Percentiles rank a stretch among this genome's conserved stretches.
Conservation (phyloP, 37 sponge, comb jelly and placozoan genomes). For the Corticium candelabrum region DNA sequence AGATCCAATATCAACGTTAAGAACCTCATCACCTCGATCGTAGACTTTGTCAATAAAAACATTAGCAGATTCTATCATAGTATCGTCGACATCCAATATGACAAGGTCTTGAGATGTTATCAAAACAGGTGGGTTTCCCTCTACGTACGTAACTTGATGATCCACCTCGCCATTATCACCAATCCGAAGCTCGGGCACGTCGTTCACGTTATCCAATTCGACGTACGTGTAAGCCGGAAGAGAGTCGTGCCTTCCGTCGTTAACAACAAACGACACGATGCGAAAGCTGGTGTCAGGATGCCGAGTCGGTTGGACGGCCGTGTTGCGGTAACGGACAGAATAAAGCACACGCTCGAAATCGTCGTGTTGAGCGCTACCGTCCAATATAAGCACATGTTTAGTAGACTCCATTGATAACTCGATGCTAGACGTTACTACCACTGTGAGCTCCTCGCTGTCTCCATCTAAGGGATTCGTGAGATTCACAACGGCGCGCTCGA, state of each 20-base stretch:
- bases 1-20: not conserved
- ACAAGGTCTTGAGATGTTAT: not conserved
- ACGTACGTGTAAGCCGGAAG: not conserved
- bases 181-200: not conserved
- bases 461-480: not conserved
- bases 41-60: not conserved
- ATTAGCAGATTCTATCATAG: not conserved
- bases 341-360: not conserved
- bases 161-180: not conserved
- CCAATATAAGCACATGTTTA: not conserved
- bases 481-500: not conserved
- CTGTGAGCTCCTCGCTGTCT: not conserved
- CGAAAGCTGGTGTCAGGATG: too few relatives aligned
- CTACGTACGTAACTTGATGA: not conserved
- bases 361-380: not conserved
- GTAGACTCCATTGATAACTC: not conserved
- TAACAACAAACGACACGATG: not conserved
- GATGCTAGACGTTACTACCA: not conserved
- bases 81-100: not conserved
- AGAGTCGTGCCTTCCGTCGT: not conserved
- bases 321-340: not conserved
- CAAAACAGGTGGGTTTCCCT: not conserved
- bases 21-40: not conserved
- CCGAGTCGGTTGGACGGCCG: not conserved
- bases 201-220: not conserved